Conservation (phyloP, 2,113 vertebrate species). For the Bubalus kerabau region DNA sequence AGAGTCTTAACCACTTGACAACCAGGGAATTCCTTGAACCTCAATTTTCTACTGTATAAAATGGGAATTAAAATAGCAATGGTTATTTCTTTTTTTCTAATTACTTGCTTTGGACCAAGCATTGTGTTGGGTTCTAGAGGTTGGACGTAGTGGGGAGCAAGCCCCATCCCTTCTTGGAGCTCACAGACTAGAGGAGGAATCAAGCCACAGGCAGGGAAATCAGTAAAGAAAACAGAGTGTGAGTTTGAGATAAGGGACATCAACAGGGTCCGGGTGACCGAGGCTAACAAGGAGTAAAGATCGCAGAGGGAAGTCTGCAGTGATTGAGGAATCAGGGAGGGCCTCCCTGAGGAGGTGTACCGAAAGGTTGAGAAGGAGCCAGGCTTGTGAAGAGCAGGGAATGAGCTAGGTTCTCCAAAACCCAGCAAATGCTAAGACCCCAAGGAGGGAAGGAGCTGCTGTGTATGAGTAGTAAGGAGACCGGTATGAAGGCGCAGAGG, state of each 20-base stretch:
- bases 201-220: not conserved
- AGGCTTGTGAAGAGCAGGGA: too few species aligned
- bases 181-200: too few species aligned
- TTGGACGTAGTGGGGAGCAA: rapidly evolving
- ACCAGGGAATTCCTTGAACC: not conserved
- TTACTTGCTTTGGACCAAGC: not conserved
- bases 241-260: not conserved
- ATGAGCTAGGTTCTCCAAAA: not conserved
- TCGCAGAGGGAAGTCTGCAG: not conserved
- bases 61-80: not conserved
- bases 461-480: not conserved
- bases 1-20: not conserved
- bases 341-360: not conserved
- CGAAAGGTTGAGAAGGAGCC: not conserved
- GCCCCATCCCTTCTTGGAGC: not conserved
- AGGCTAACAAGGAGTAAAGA: not conserved
- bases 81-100: too few species aligned
- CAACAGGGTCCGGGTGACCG: rapidly evolving
- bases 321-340: not conserved
- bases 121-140: not conserved
- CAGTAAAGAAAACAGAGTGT: not conserved
- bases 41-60: not conserved
- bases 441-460: not conserved
- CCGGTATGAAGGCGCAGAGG: not conserved
- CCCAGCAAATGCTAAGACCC: not conserved